Evolutionary conservation across 2,888 invertebrate species (phyloP), one percentile per base, ranked within the genome.

Genomic region (Leptinotarsa rubiginosa): DNA sequence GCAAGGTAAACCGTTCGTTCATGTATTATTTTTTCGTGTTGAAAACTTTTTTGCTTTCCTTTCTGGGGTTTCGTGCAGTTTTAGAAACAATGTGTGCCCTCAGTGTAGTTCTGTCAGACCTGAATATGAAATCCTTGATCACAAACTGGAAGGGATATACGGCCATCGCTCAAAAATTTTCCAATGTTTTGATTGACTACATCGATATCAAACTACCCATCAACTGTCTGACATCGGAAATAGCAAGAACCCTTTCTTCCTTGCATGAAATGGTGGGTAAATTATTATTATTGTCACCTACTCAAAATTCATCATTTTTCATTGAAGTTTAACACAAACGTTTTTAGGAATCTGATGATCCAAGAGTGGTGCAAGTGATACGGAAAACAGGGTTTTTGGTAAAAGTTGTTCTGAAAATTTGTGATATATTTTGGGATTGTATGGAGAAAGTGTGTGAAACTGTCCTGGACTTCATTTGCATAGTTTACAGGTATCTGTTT

Each of bases 81-180:
- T 81, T 91, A 76, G 85, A 89, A 59, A 86, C 88, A 25, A 88
- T 91, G 77, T 83, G 89, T 72, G 85, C 86, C 76, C 89, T 91
- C 59, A 89, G 90, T 5, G 87, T 89, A 78, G 84, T 89, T 52
- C 88, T 90, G 1, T 87, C 89, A 65, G 85, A 84, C 2, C 83
- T 91, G 65, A 91, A 91, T 83, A 86, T 90, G 0, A 91, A 90
- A 81, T 89, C 90, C 0, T 88, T 90, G 88, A 89, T 89, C 0
- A 90, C 90, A 68, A 90, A 90, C 78, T 91, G 91, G 91, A 91
- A 91, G 79, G 89, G 88, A 0, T 90, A 87, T 78, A 87, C 87
- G 5, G 79, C 84, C 47, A 84, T 91, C 31, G 88, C 89, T 83
- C 89, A 90, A 62, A 90, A 89, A 82, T 88, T 90, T 84, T 85